Evolutionary conservation across 2,113 vertebrate genomes (phyloP).

Genomic region (Progne subis): DNA sequence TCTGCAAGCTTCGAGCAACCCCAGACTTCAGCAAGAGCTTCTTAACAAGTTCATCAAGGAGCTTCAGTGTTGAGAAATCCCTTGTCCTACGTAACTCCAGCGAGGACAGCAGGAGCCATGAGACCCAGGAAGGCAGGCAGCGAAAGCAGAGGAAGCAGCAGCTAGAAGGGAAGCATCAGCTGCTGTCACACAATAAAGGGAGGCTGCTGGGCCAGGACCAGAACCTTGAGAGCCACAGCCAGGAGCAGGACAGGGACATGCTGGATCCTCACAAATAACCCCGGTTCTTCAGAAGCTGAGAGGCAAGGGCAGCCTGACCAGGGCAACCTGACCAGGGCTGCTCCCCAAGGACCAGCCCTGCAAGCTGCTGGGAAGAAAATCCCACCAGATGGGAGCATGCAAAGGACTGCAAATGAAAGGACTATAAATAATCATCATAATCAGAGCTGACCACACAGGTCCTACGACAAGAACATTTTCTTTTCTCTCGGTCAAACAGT

Average conservation of each 20-base stretch:
- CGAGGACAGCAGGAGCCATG: rapidly evolving
- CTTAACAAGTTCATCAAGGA: background rate
- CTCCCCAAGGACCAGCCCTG: background rate
- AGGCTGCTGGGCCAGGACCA: background rate
- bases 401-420: background rate
- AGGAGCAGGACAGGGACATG: background rate
- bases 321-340: background rate
- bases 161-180: background rate
- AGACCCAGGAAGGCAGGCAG: background rate
- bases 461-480: background rate
- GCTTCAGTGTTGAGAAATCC: background rate
- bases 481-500: background rate
- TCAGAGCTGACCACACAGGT: background rate
- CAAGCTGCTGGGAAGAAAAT: conserved; percentile 22
- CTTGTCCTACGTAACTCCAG: background rate
- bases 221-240: background rate
- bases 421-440: background rate
- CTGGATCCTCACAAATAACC: background rate
- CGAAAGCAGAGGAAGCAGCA: rapidly evolving
- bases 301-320: background rate
- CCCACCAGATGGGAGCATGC: background rate
- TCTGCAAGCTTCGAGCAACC: background rate
- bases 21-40: background rate
- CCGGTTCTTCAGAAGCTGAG: background rate
- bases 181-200: background rate